A percentile compares a stretch with the other conserved stretches of the same genome.
These are phyloP conservation scores for Manacus vitellinus DNA, from an alignment of 2,113 vertebrate species.

Conservation along the genomic window DNA sequence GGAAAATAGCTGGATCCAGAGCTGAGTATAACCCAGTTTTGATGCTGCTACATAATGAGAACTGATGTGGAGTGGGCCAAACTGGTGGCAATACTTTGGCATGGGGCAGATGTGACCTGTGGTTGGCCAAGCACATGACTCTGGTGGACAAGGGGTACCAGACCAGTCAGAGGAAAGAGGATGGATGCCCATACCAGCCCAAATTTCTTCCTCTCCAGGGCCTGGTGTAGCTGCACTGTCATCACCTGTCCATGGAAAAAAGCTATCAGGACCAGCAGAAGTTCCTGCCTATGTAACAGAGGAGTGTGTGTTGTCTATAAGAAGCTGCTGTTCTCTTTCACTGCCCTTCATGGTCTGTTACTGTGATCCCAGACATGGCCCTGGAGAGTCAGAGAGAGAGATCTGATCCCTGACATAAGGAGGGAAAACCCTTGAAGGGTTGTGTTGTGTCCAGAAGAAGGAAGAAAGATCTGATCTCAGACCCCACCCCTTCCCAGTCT, in stretches of 20 bases:
- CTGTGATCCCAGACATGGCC: not conserved
- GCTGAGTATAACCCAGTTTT: not conserved
- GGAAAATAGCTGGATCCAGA: not conserved
- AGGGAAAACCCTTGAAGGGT: not conserved
- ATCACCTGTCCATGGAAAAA: rapidly evolving
- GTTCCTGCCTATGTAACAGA: not conserved
- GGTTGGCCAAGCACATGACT: not conserved
- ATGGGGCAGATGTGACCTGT: not conserved
- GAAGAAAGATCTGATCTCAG: not conserved
- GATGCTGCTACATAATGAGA: not conserved
- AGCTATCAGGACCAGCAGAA: not conserved
- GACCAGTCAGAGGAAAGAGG: not conserved
- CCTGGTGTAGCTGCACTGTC: rapidly evolving
- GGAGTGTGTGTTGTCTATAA: not conserved
- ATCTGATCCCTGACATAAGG: not conserved
- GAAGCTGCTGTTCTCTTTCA: not conserved
- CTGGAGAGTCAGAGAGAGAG: not conserved
- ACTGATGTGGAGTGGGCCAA: not conserved
- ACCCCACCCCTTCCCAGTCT: not conserved
- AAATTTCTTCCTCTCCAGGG: not conserved
- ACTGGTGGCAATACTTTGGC: not conserved
- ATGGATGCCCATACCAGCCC: not conserved
- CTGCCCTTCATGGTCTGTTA: not conserved
- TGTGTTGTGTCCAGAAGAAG: not conserved
- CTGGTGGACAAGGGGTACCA: not conserved